Evolutionary conservation across 2,888 invertebrate genomes (phyloP).

Genomic region (Drosophila lacicola): DNA sequence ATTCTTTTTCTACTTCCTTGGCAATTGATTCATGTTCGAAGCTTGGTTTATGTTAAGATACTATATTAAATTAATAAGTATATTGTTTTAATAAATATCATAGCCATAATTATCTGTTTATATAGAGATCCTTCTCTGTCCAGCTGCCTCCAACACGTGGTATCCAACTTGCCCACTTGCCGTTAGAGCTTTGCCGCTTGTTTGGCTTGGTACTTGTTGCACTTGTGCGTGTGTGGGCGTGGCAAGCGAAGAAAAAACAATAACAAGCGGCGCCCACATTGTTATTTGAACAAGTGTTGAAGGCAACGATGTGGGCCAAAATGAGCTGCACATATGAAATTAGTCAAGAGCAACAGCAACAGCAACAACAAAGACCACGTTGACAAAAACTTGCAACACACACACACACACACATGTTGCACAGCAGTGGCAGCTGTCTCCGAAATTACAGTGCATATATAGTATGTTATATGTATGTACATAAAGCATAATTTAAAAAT

Average conservation of each 20-base stretch:
- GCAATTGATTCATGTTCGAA: too few relatives aligned
- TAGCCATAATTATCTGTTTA: neutral
- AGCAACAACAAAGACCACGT: constrained; percentile 6
- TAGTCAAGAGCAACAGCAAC: constrained; percentile 30
- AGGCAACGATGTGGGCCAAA: constrained; percentile 1
- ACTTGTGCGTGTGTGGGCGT: constrained; percentile 42
- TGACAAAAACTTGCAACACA: constrained; percentile 40
- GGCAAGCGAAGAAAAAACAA: constrained; percentile 37
- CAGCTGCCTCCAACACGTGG: neutral
- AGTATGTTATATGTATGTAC: constrained; percentile 3
- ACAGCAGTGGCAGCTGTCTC: constrained; percentile 30
- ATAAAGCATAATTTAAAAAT: constrained; percentile 75
- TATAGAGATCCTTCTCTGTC: neutral
- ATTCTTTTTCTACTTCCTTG: too few relatives aligned
- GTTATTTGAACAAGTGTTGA: constrained; percentile 63
- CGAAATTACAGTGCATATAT: constrained; percentile 50
- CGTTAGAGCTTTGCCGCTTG: constrained; percentile 9
- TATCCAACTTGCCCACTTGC: neutral
- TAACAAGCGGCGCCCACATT: constrained; percentile 26
- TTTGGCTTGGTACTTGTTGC: constrained; percentile 57
- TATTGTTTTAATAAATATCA: too few relatives aligned
- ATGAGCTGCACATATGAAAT: constrained; percentile 33
- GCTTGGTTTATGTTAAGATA: too few relatives aligned
- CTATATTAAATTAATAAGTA: too few relatives aligned
- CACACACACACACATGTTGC: constrained; percentile 48